Evolutionary conservation across 2,888 invertebrate genomes (phyloP), one percentile per base, ranked within the genome.

Genomic region (Cerastoderma edule): DNA sequence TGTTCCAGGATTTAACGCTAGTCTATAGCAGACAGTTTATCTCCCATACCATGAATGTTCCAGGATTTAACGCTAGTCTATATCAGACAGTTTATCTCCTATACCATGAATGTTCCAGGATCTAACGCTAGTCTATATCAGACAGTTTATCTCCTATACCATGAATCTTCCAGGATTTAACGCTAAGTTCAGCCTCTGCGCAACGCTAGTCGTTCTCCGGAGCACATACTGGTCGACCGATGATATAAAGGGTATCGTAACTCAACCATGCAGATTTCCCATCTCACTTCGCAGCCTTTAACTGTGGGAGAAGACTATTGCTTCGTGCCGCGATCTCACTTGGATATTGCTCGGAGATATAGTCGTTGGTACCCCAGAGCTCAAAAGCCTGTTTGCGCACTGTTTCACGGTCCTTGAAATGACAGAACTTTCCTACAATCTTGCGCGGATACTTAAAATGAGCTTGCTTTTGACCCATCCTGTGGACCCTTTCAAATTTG

Each of bases 271-370:
- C 56, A 8, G 24, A 27, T 28, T 56, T 56, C 13, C 28, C 28
- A 8, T 56, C 56, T 5, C 10, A 13, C 32, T 28, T 56, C 4
- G 56, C 56, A 13, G 27, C 32, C 13, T 30, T 27, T 8, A 56
- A 28, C 32, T 27, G 6, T 8, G 27, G 56, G 5, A 56, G n/a
- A 13, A 56, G 56, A n/a, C 13, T 30, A 24, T 56, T 56, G 13
- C 56, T 56, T 13, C 56, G 56, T 27, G 13, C 24, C 10, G 27
- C 32, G 8, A 56, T 56, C 24, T 56, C 56, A 6, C 10, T 16
- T 6, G 56, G 56, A n/a, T 16, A 56, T 30, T 56, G 56, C 28
- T 56, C 56, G 8, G n/a, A 56, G 8, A 56, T 56, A 56, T 8
- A 56, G 56, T 30, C 6, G 32, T 56, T 30, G 28, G 56, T 56